A percentile compares a stretch with the other conserved stretches of the same genome.
phyloP scores from a whole-genome alignment of 2,888 invertebrate species.

The Plebejus anna region DNA sequence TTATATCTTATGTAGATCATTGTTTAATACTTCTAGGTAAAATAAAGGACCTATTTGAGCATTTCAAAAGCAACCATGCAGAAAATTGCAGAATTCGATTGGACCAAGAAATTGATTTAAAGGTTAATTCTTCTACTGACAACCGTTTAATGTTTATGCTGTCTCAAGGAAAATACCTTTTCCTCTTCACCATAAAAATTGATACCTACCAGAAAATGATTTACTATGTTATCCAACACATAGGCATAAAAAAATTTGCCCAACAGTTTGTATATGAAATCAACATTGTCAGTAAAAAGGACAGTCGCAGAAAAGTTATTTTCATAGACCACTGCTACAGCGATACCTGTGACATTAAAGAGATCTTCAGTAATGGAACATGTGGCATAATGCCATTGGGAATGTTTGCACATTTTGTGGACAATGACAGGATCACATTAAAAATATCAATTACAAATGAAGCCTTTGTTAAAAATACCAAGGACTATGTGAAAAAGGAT shows the following conservation, averaged over 20 bases:
- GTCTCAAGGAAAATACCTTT: conserved; percentile 55
- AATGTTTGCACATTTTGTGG: conserved; percentile 53
- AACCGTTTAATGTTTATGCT: conserved; percentile 58
- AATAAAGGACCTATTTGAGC: conserved; percentile 58
- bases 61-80: conserved; percentile 63
- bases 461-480: conserved; percentile 36
- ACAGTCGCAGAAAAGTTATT: conserved; percentile 53
- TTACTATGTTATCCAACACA: conserved; percentile 64
- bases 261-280: conserved; percentile 64
- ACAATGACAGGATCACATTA: conserved; percentile 55
- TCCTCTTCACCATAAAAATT: conserved; percentile 54
- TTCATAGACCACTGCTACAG: conserved; percentile 65
- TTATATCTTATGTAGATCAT: too few relatives aligned
- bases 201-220: conserved; percentile 58
- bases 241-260: conserved; percentile 59
- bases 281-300: conserved; percentile 57
- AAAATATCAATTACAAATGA: conserved; percentile 55
- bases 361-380: conserved; percentile 57
- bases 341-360: conserved; percentile 59
- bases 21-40: conserved; percentile 48
- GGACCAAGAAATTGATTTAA: conserved; percentile 53
- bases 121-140: conserved; percentile 42
- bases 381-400: conserved; percentile 61
- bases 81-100: conserved; percentile 49
- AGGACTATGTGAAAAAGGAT: conserved; percentile 31